Evolutionary conservation across 2,888 invertebrate genomes (phyloP).

Genomic region (Ochropleura plecta): DNA sequence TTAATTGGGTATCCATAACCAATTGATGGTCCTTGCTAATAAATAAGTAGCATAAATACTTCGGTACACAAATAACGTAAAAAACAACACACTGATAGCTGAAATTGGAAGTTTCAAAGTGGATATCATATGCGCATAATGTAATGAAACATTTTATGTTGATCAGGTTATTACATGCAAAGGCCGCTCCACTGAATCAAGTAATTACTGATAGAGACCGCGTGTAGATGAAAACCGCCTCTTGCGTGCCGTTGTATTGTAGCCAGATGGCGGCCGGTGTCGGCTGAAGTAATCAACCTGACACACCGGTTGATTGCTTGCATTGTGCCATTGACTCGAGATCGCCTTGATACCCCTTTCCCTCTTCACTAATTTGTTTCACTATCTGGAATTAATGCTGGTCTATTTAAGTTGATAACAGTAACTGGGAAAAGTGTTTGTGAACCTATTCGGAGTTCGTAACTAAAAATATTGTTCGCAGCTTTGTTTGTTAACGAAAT

Average conservation of each 20-base stretch:
- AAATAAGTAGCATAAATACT: background rate
- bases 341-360: conserved; percentile 18
- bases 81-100: conserved; percentile 4
- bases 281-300: conserved; percentile 39
- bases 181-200: conserved; percentile 31
- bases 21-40: background rate
- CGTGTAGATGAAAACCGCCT: conserved; percentile 10
- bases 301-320: conserved; percentile 47
- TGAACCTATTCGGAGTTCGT: conserved; percentile 1
- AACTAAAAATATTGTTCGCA: conserved; percentile 1
- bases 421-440: conserved; percentile 11
- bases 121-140: conserved; percentile 34
- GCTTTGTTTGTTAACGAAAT: conserved; percentile 10
- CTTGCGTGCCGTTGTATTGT: conserved; percentile 42
- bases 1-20: conserved; percentile 8
- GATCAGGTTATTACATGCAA: conserved; percentile 29
- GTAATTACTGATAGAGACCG: conserved; percentile 39
- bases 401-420: conserved; percentile 1
- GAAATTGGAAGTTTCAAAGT: conserved; percentile 11
- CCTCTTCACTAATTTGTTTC: conserved; percentile 11
- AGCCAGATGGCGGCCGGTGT: conserved; percentile 6
- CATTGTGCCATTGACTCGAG: conserved; percentile 22
- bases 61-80: background rate
- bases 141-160: conserved; percentile 41
- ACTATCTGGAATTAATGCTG: conserved; percentile 14